A percentile compares a stretch with the other conserved stretches of the same genome.
Evolutionary conservation across 2,113 vertebrate genomes (phyloP).

Genomic region (Cygnus atratus): DNA sequence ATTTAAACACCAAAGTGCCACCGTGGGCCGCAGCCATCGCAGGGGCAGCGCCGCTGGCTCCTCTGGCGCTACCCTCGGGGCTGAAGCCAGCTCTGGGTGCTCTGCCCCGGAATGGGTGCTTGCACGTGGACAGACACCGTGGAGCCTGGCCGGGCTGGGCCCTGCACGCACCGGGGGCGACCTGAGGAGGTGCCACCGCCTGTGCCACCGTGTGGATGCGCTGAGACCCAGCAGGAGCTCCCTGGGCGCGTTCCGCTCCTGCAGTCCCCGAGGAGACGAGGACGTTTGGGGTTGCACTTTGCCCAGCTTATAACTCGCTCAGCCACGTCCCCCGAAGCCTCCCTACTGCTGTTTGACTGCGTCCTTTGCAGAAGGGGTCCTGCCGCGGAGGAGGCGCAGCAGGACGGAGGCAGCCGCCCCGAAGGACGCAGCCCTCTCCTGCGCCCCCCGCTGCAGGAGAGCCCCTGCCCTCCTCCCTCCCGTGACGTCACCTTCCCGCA

Average conservation of each 20-base stretch:
- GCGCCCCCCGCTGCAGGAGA: background rate
- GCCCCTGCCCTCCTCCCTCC: background rate
- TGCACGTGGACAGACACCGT: fast-evolving
- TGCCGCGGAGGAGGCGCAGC: background rate
- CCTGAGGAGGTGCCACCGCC: background rate
- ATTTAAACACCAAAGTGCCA: background rate
- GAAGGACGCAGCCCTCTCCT: background rate
- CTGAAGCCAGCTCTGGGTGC: background rate
- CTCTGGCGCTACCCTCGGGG: background rate
- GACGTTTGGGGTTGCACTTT: background rate
- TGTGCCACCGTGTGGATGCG: fast-evolving
- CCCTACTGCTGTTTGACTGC: background rate
- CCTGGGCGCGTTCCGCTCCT: fast-evolving
- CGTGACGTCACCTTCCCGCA: background rate
- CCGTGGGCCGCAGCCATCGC: background rate
- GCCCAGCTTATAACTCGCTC: fast-evolving
- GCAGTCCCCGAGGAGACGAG: fast-evolving
- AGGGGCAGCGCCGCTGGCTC: background rate
- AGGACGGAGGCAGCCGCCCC: background rate
- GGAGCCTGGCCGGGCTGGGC: background rate
- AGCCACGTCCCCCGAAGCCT: fast-evolving
- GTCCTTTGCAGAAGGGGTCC: background rate
- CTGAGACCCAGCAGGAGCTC: background rate
- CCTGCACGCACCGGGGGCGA: background rate
- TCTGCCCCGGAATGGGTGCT: fast-evolving